Percentiles rank a stretch among this genome's conserved stretches.
phyloP scores from a whole-genome alignment of 2,113 vertebrate genomes.

The Parus major region DNA sequence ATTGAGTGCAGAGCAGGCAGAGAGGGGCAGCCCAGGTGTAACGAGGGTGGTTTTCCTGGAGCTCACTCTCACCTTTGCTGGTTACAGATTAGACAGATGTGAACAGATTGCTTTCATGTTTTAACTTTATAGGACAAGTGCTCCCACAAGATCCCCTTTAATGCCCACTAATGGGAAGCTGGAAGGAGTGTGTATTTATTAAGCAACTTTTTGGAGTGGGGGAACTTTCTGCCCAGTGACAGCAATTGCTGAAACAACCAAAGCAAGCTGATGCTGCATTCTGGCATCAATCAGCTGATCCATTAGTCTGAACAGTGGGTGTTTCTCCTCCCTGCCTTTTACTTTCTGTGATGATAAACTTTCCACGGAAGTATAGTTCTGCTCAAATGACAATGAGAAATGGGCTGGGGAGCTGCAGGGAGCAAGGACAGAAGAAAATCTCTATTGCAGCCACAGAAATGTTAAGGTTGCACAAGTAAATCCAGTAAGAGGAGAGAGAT shows the following conservation, averaged over 20 bases:
- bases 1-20: not conserved
- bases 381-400: constrained; percentile 56
- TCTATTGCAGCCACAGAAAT: constrained; percentile 22
- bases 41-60: not conserved
- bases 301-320: constrained; percentile 1
- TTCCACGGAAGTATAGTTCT: not conserved
- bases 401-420: not conserved
- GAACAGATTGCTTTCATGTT: not conserved
- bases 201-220: not conserved
- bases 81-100: not conserved
- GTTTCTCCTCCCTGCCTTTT: constrained; percentile 30
- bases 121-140: not conserved
- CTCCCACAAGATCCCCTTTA: not conserved
- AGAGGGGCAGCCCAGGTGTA: not conserved
- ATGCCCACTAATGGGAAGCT: not conserved
- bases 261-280: not conserved
- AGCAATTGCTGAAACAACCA: not conserved
- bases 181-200: not conserved
- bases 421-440: constrained; percentile 46
- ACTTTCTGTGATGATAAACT: constrained; percentile 36
- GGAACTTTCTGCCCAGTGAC: not conserved
- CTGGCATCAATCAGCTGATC: constrained; percentile 7
- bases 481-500: not conserved
- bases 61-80: not conserved
- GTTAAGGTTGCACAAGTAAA: constrained; percentile 20